Evolutionary conservation across 2,888 invertebrate species (phyloP).

Genomic region (Phorcus lineatus): DNA sequence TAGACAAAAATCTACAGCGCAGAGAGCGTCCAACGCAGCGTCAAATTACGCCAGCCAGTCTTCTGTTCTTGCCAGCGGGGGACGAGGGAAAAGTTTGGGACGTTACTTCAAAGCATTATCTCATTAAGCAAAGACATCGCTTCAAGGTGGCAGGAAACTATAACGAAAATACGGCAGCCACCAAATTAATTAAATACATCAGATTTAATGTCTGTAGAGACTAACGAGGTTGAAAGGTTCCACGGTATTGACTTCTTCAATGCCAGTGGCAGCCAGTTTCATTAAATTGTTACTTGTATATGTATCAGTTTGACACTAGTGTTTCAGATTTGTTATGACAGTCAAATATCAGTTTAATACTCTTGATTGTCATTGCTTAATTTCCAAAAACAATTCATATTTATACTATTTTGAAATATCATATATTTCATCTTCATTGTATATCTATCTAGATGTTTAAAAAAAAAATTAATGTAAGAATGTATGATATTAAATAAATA

Average conservation of each 20-base stretch:
- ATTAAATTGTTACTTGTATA: no score
- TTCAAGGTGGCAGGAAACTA: constrained; percentile 17
- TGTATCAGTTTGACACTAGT: no score
- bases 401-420: no score
- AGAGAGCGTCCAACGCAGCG: background rate
- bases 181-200: constrained; percentile 21
- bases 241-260: no score
- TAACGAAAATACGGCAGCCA: background rate
- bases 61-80: background rate
- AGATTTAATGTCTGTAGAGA: constrained; percentile 9
- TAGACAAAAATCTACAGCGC: background rate
- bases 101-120: constrained; percentile 22
- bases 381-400: no score
- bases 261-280: background rate
- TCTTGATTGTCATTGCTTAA: no score
- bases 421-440: no score
- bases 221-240: background rate
- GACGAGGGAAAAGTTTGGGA: constrained; percentile 7
- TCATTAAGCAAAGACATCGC: constrained; percentile 18
- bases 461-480: no score
- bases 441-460: no score
- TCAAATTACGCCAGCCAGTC: background rate
- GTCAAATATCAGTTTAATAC: no score
- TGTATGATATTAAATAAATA: no score
- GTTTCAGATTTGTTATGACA: no score